Evolutionary conservation across 2,888 invertebrate genomes (phyloP).

Genomic region (Scelioninae gen. 1): DNA sequence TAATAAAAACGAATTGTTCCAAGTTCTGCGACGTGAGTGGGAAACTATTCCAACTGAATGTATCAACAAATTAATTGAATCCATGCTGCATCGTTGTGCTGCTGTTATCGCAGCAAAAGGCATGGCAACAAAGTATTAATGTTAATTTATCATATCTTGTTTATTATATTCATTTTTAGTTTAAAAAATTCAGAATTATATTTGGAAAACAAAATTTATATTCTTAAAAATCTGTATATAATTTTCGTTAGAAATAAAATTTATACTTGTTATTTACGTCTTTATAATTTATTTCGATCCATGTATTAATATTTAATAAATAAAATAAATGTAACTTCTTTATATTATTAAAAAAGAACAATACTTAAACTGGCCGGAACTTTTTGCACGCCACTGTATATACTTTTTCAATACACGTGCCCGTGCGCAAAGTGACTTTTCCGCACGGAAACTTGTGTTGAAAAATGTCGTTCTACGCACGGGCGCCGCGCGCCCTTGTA

Average conservation of each 20-base stretch:
- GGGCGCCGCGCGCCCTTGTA: no score
- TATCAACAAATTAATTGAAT: slow-evolving; percentile 26
- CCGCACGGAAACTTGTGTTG: no score
- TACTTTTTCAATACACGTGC: no score
- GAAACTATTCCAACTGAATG: slow-evolving; percentile 28
- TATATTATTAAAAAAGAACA: neutral
- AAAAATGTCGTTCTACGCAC: no score
- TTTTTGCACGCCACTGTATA: slow-evolving; percentile 25
- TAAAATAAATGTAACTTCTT: neutral
- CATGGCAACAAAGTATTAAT: slow-evolving; percentile 52
- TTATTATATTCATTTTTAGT: neutral
- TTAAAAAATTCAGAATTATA: neutral
- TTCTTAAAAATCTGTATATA: neutral
- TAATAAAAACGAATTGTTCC: slow-evolving; percentile 37
- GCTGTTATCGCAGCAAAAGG: slow-evolving; percentile 40
- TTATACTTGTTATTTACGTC: neutral
- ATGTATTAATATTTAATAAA: neutral
- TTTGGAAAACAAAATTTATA: neutral
- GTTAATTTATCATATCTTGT: neutral
- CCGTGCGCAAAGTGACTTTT: no score
- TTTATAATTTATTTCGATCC: neutral
- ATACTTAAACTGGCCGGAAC: slow-evolving; percentile 10
- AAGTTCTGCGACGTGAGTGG: slow-evolving; percentile 29
- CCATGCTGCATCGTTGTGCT: slow-evolving; percentile 46
- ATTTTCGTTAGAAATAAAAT: neutral